Conservation (phyloP, 2,113 vertebrate genomes). For the Lamprotornis superbus region DNA sequence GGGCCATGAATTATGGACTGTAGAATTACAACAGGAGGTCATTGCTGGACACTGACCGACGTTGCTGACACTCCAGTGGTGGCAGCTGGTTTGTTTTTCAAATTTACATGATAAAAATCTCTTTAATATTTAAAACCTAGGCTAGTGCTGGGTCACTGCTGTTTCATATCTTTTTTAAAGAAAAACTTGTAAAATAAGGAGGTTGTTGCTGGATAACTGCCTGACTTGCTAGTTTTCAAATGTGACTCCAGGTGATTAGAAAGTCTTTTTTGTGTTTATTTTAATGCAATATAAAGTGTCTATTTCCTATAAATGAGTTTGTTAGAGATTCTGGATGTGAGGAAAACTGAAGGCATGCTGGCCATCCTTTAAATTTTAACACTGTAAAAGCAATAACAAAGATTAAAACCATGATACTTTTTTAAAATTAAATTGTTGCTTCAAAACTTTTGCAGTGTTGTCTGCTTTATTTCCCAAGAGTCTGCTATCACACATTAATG, state of each 20-base stretch:
- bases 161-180: conserved; percentile 56
- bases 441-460: background rate
- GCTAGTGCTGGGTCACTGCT: conserved; percentile 75
- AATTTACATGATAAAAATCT: conserved; percentile 50
- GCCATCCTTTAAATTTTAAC: conserved; percentile 66
- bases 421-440: conserved; percentile 47
- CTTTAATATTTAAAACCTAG: conserved; percentile 71
- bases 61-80: conserved; percentile 61
- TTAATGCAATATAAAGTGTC: conserved; percentile 8
- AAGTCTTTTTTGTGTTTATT: conserved; percentile 35
- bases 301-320: conserved; percentile 17
- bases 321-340: background rate
- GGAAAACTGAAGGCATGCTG: conserved; percentile 68
- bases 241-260: background rate
- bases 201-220: conserved; percentile 73
- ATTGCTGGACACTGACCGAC: conserved; percentile 73
- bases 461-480: background rate
- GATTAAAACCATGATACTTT: conserved; percentile 35
- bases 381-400: conserved; percentile 32
- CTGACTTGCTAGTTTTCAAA: conserved; percentile 53
- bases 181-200: conserved; percentile 51
- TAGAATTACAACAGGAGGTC: conserved; percentile 38
- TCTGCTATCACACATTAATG: background rate
- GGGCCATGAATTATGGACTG: conserved; percentile 25
- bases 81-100: conserved; percentile 54